phyloP scores from a whole-genome alignment of 1,140 invertebrate species.

The Philotrypesis tridentata region DNA sequence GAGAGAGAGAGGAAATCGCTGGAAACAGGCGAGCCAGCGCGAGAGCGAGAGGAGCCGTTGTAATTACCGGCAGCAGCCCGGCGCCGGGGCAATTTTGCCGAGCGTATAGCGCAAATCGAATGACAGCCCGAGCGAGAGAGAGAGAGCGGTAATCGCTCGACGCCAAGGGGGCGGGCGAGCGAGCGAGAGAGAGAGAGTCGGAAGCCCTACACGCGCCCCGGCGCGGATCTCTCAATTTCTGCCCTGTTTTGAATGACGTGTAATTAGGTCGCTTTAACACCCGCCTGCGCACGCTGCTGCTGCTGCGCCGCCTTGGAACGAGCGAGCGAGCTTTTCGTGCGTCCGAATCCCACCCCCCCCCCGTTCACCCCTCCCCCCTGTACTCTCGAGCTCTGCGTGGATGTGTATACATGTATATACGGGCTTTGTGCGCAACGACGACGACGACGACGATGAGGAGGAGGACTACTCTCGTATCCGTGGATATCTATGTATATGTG shows the following conservation, averaged over 20 bases:
- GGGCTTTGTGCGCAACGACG: neutral
- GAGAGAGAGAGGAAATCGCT: conserved; percentile 18
- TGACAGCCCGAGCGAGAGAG: conserved; percentile 19
- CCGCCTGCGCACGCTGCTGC: neutral
- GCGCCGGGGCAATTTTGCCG: conserved; percentile 32
- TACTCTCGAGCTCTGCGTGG: neutral
- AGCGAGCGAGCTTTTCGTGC: no score
- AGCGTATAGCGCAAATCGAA: conserved; percentile 18
- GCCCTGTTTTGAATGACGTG: conserved; percentile 34
- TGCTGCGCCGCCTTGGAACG: neutral
- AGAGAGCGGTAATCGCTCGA: conserved; percentile 23
- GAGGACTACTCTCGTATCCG: no score
- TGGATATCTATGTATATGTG: no score
- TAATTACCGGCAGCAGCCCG: conserved; percentile 31
- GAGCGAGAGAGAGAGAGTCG: no score
- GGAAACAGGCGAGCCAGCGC: no score
- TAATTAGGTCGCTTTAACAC: conserved; percentile 44
- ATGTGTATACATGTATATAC: no score
- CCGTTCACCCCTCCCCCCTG: no score
- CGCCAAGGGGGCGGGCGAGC: neutral
- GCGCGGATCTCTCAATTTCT: conserved; percentile 36
- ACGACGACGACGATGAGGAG: no score
- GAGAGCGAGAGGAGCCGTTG: conserved; percentile 1
- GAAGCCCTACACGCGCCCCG: neutral
- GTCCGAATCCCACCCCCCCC: no score